Evolutionary conservation across 2,113 vertebrate species (phyloP), one percentile per base, ranked within the genome.

Genomic region (Scytalopus superciliaris): DNA sequence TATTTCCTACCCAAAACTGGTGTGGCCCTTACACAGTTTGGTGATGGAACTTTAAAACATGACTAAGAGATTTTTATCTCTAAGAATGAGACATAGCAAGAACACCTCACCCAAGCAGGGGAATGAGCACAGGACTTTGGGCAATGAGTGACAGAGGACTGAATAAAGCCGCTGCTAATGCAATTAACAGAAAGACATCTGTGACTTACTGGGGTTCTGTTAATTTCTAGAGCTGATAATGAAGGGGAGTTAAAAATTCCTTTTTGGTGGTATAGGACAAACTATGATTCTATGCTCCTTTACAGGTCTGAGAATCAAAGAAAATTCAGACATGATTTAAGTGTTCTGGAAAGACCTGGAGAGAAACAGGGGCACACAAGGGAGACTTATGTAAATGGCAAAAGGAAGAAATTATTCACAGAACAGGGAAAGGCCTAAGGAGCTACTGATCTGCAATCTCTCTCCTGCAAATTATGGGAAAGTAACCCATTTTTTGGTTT

Each of bases 401-500:
- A 55, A 86, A 77, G 72, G 45, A 85, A 66, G 78, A 77, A 87
- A 37, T 53, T 83, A 66, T 57, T 69, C 42, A 44, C 27, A 52
- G 67, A 74, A 45, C 39, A 53, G 18, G 49, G 75, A 80, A 89
- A 86, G 57, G 77, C 93, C 70, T 68, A 69, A 87, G 52, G 33
- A 94, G 82, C 14, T 59, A 44, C 50, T n/a, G 27, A 76, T 74
- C 39, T 74, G 47, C 62, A 70, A 50, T 69, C 40, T 79, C 44
- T 52, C 37, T 80, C 35, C 82, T 92, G 72, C 44, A 90, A 93
- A 90, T 96, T 59, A 79, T 21, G 33, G 68, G 50, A 67, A 88
- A 96, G 75, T 93, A 96, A 93, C 94, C 89, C 91, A 85, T 73
- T 96, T 95, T 83, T 80, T 45, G 14, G 44, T 83, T 75, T 94